phyloP scores from a whole-genome alignment of 2,797 vertebrate species.

The Karalla daura region DNA sequence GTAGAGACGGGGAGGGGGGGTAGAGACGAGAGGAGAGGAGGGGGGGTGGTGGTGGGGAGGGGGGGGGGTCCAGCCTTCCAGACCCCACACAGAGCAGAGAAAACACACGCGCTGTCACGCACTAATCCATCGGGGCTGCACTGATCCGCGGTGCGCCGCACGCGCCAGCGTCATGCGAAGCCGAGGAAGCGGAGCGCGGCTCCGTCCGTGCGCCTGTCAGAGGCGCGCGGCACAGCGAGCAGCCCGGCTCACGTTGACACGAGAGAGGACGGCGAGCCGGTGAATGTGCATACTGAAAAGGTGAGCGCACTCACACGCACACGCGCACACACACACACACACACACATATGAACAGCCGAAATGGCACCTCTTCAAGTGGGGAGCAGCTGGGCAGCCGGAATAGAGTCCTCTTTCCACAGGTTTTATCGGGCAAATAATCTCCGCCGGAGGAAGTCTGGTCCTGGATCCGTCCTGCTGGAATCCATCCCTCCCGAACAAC shows the following conservation, averaged over 20 bases:
- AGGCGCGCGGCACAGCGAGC: slow-evolving; percentile 38
- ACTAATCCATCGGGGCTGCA: slow-evolving; percentile 52
- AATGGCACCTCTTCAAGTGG: slow-evolving; percentile 72
- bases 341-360: slow-evolving; percentile 35
- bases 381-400: slow-evolving; percentile 58
- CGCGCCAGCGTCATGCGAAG: slow-evolving; percentile 52
- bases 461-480: slow-evolving; percentile 35
- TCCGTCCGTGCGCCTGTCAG: slow-evolving; percentile 53
- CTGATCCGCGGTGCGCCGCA: slow-evolving; percentile 44
- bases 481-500: too few species aligned
- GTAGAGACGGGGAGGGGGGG: too few species aligned
- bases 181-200: slow-evolving; percentile 47
- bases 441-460: slow-evolving; percentile 52
- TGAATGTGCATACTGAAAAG: slow-evolving; percentile 72
- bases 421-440: slow-evolving; percentile 69
- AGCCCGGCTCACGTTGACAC: slow-evolving; percentile 64
- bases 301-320: slow-evolving; percentile 49
- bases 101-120: slow-evolving; percentile 11
- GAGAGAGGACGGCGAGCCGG: slow-evolving; percentile 53
- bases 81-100: neutral
- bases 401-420: slow-evolving; percentile 66
- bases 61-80: too few species aligned
- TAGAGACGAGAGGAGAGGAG: too few species aligned
- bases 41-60: too few species aligned
- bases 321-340: slow-evolving; percentile 11